Base-by-base conservation (phyloP, 2,797 vertebrate genomes). In the Parambassis ranga region DNA sequence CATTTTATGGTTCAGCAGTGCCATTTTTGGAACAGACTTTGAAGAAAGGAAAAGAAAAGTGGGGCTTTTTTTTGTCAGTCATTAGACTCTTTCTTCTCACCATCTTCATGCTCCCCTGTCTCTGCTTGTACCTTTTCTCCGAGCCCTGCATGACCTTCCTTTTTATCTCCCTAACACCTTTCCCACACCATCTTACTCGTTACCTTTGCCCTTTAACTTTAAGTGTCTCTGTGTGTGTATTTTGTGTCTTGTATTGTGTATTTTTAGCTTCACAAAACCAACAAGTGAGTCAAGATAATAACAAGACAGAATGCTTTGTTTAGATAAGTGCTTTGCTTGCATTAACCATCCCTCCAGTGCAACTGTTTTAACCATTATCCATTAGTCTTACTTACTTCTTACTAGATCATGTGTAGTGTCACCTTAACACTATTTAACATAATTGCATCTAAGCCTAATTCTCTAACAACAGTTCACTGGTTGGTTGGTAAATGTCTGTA, bases 1-100 rank as follows among this genome's bases (percentile, higher is more conserved):
- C 75, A 69, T 83, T 84, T 78, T 71, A 66, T 58, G 77, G 79
- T 79, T 85, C 83, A 80, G 72, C 35, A 2, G 51, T 37, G 56
- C 56, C 65, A 75, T 69, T 83, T 72, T 64, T 11, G 51, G 44
- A 61, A 56, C 50, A 69, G 15, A 41, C 44, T 68, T 53, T 7
- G 2, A 56, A 68, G 46, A 74, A 65, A 53, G 52, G 31, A 75
- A 70, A 70, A 28, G 37, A 57, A 63, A 75, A 51, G 35, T 30
- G 7, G 11, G 18, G 30, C 35, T 23, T 7, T 19, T 57, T 56
- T 23, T 38, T 24, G 10, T 36, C 5, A 39, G 52, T 30, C 31
- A 65, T 70, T 63, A 58, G n/a, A 55, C 11, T 39, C 24, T 65
- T 76, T 79, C 27, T 67, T 47, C 53, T 48, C 11, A 16, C 19